These are phyloP conservation scores for Porphyrio hochstetteri DNA, from an alignment of 2,113 vertebrate species.

Conservation along the genomic window DNA sequence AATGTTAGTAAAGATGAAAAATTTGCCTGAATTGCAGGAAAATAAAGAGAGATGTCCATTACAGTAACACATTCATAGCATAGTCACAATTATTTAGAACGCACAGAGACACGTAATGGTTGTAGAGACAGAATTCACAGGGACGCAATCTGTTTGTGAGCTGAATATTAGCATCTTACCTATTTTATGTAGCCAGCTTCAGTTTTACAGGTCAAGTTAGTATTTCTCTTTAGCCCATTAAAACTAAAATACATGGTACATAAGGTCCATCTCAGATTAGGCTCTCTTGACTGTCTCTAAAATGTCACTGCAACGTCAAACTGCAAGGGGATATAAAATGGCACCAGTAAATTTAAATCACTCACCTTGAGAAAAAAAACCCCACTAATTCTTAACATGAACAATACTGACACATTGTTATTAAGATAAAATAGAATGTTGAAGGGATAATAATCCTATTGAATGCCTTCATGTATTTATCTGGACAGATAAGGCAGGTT, in stretches of 20 bases:
- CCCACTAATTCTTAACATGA: background rate
- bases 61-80: background rate
- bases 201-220: background rate
- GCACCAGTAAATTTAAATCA: background rate
- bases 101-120: background rate
- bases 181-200: background rate
- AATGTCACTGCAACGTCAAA: background rate
- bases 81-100: background rate
- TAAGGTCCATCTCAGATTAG: background rate
- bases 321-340: background rate
- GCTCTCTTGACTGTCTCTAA: background rate
- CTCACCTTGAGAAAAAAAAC: background rate
- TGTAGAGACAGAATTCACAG: background rate
- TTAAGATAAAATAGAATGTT: background rate
- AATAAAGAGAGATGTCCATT: background rate
- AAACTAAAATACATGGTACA: background rate
- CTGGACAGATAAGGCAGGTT: background rate
- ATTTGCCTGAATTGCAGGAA: background rate
- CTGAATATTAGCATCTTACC: background rate
- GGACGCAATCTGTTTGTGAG: background rate
- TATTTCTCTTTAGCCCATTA: background rate
- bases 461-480: background rate
- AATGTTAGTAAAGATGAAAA: background rate
- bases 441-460: background rate
- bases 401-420: fast-evolving